Percentiles rank a stretch among this genome's conserved stretches.
phyloP scores from a whole-genome alignment of 1,140 invertebrate genomes.

The Belonocnema kinseyi region DNA sequence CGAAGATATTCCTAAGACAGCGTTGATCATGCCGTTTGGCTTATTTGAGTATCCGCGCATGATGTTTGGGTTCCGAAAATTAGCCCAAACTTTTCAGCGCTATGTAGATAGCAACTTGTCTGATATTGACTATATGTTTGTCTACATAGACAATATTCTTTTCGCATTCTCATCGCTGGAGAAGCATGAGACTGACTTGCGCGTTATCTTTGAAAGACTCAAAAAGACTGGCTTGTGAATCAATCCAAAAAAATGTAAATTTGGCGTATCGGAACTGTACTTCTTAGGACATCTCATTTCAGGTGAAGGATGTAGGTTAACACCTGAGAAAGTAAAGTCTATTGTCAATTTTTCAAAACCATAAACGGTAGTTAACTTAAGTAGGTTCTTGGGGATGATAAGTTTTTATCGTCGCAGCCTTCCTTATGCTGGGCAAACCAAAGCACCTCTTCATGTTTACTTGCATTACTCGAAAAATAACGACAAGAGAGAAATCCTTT shows the following conservation, averaged over 20 bases:
- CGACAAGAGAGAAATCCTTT: neutral
- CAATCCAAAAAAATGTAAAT: neutral
- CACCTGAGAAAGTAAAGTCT: neutral
- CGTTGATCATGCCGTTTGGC: constrained; percentile 64
- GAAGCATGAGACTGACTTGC: constrained; percentile 42
- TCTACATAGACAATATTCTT: constrained; percentile 52
- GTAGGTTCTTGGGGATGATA: no score
- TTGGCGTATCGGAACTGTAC: neutral
- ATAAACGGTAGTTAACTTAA: no score
- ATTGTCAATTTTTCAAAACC: constrained; percentile 8
- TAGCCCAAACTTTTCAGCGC: constrained; percentile 58
- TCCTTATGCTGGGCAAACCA: constrained; percentile 15
- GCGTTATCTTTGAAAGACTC: neutral
- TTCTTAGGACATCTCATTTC: constrained; percentile 6
- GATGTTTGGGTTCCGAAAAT: no score
- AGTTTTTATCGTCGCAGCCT: constrained; percentile 48
- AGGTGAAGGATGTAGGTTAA: neutral
- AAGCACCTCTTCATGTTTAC: neutral
- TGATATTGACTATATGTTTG: constrained; percentile 40
- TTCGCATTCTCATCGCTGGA: constrained; percentile 41
- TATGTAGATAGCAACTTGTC: no score
- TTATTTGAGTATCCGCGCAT: neutral
- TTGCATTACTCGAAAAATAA: neutral
- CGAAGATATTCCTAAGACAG: no score
- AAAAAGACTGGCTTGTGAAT: no score